A percentile compares a stretch with the other conserved stretches of the same genome.
Evolutionary conservation across 2,113 vertebrate species (phyloP).

Genomic region (Lontra canadensis): DNA sequence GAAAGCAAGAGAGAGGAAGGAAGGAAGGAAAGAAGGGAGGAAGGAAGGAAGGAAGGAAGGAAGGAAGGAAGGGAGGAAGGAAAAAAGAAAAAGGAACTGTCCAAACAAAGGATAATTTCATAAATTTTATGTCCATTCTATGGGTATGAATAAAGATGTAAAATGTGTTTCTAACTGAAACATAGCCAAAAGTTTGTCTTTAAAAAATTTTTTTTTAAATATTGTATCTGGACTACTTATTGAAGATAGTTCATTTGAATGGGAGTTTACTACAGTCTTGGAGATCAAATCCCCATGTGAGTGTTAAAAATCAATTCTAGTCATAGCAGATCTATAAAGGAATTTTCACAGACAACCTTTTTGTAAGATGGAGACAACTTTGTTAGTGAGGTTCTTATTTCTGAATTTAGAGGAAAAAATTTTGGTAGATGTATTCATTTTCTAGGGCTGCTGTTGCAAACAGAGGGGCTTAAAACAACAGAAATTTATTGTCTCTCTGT

Average conservation of each 20-base stretch:
- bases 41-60: too few relatives aligned
- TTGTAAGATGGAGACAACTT: neutral
- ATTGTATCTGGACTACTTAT: neutral
- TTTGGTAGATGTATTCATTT: neutral
- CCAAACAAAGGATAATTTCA: neutral
- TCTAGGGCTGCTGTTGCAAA: neutral
- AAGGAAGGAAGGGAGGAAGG: too few relatives aligned
- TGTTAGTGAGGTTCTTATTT: neutral
- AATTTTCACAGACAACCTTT: neutral
- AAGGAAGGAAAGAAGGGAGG: too few relatives aligned
- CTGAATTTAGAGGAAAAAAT: neutral
- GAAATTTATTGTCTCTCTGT: neutral
- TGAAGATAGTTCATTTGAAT: neutral
- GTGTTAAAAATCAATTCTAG: neutral
- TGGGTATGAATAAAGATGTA: neutral
- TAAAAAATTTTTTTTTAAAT: neutral
- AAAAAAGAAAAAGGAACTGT: neutral
- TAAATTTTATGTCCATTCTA: neutral
- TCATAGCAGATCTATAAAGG: neutral
- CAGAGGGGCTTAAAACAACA: neutral
- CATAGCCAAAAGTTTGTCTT: neutral
- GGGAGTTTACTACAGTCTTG: neutral
- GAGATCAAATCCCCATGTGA: neutral
- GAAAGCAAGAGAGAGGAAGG: too few relatives aligned
- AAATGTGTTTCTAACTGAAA: conserved; percentile 8